Percentiles rank a stretch among this genome's conserved stretches.
These are phyloP conservation scores for Enteromius afrohamiltoni DNA, from an alignment of 2,797 vertebrate species.

Conservation along the genomic window DNA sequence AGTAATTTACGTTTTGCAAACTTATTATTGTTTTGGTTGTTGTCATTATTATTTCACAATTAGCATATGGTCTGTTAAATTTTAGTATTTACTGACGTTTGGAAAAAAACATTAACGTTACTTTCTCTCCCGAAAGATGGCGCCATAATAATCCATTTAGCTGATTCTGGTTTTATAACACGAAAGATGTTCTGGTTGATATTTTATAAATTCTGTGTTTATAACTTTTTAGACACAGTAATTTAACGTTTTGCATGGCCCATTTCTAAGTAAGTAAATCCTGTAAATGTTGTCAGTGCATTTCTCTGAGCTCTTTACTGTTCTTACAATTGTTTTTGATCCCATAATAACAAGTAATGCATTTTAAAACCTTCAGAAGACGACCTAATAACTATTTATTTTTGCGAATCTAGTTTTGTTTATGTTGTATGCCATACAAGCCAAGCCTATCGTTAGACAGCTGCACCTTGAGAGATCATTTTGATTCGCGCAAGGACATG, in stretches of 20 bases:
- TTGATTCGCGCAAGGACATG: not conserved
- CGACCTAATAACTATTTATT: not conserved
- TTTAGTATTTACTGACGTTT: not conserved
- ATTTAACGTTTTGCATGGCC: not conserved
- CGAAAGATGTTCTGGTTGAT: no score
- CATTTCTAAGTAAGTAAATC: not conserved
- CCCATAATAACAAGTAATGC: not conserved
- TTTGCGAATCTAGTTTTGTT: not conserved
- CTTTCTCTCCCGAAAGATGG: conserved; percentile 35
- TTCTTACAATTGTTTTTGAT: not conserved
- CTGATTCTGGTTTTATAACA: not conserved
- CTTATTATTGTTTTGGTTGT: not conserved
- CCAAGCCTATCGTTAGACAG: not conserved
- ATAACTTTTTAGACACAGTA: not conserved
- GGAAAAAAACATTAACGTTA: not conserved
- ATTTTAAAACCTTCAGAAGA: not conserved
- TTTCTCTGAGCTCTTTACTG: not conserved
- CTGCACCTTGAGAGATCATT: not conserved
- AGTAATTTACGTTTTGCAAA: not conserved
- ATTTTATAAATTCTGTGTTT: not conserved
- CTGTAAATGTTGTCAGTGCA: not conserved
- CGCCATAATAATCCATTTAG: conserved; percentile 15
- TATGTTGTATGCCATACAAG: not conserved
- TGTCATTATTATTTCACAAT: not conserved
- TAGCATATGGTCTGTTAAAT: not conserved